A percentile compares a stretch with the other conserved stretches of the same genome.
Conservation (phyloP, 2,113 vertebrate genomes). For the Xenopus tropicalis region UCB_Xtro_10.0 CM004443.2:70881001-70881500, state of each 20-base stretch:
- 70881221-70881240: background rate
- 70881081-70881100: constrained; percentile 83
- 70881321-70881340: no score
- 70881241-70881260: background rate
- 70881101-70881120: constrained; percentile 90
- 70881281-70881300: no score
- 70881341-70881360: no score
- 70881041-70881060: constrained; percentile 61
- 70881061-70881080: constrained; percentile 72
- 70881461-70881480: no score
- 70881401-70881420: no score
- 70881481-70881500: no score
- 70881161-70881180: constrained; percentile 75
- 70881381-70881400: no score
- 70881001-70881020: constrained; percentile 28
- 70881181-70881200: constrained; percentile 22
- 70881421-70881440: no score
- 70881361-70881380: no score
- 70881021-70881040: constrained; percentile 50
- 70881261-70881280: no score
- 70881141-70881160: constrained; percentile 84
- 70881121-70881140: constrained; percentile 88
- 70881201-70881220: background rate
- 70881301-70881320: no score
- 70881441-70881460: no score